Conservation (phyloP, 30 jellyfish, hydroid and myxozoan genomes). For the Catostylus mosaicus region DNA sequence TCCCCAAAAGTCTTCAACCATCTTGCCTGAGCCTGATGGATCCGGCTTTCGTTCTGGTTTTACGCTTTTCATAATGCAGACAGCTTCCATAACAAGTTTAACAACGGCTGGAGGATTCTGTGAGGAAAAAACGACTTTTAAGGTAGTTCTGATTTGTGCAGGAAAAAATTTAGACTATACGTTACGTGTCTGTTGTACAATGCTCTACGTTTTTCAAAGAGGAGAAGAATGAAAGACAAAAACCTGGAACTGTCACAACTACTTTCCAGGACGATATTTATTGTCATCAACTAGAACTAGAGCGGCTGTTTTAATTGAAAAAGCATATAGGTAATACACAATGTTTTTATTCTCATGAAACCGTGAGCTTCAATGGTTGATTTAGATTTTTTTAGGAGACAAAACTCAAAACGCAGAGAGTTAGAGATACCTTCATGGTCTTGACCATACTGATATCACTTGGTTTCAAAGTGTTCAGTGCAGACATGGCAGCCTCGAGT, state of each 20-base stretch:
- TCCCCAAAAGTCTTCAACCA: conserved; percentile 99
- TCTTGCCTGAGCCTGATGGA: conserved; percentile 97
- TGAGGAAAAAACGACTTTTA: not conserved
- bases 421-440: conserved; percentile 84
- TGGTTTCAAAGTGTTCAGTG: conserved; percentile 94
- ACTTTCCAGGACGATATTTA: no score
- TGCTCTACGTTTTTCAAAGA: not conserved
- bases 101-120: conserved; percentile 98
- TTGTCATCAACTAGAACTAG: no score
- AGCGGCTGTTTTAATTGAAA: no score
- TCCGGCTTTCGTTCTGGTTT: conserved; percentile 97
- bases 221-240: not conserved
- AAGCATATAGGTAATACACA: not conserved
- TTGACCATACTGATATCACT: conserved; percentile 97
- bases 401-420: not conserved
- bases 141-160: no score
- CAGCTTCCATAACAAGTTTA: conserved; percentile 94
- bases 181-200: no score
- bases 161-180: no score
- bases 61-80: conserved; percentile 93
- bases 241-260: not conserved
- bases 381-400: no score
- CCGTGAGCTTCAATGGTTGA: no score
- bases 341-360: no score
- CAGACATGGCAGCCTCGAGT: conserved; percentile 96